phyloP scores from a whole-genome alignment of 2,113 vertebrate genomes.

The Engystomops pustulosus region DNA sequence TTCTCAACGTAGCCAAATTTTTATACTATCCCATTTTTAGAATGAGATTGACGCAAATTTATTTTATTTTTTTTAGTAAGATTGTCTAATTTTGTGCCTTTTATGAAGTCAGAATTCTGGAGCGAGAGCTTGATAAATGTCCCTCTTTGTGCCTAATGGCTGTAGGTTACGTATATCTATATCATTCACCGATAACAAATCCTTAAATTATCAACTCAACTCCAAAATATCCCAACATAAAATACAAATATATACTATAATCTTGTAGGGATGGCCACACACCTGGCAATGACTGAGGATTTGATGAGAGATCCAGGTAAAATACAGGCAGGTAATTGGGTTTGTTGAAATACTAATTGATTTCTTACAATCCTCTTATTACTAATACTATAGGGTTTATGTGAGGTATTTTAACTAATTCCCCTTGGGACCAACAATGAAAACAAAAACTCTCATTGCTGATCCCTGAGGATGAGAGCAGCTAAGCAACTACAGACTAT shows the following conservation, averaged over 20 bases:
- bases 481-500: background rate
- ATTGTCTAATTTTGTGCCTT: no score
- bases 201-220: background rate
- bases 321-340: constrained; percentile 19
- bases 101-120: no score
- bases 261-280: background rate
- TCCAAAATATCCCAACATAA: background rate
- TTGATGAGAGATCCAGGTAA: constrained; percentile 47
- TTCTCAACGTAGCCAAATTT: no score
- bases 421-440: constrained; percentile 32
- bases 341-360: constrained; percentile 37
- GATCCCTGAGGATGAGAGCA: constrained; percentile 29
- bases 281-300: constrained; percentile 30
- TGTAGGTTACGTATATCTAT: background rate
- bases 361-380: constrained; percentile 49
- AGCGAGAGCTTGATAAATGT: no score
- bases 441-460: constrained; percentile 34
- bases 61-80: no score
- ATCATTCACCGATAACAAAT: no score
- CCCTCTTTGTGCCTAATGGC: background rate
- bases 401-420: constrained; percentile 36
- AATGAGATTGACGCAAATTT: no score
- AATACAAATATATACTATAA: background rate
- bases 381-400: constrained; percentile 45
- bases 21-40: no score